phyloP scores from a whole-genome alignment of 2,888 invertebrate genomes.

The Drosophila percnosoma region DNA sequence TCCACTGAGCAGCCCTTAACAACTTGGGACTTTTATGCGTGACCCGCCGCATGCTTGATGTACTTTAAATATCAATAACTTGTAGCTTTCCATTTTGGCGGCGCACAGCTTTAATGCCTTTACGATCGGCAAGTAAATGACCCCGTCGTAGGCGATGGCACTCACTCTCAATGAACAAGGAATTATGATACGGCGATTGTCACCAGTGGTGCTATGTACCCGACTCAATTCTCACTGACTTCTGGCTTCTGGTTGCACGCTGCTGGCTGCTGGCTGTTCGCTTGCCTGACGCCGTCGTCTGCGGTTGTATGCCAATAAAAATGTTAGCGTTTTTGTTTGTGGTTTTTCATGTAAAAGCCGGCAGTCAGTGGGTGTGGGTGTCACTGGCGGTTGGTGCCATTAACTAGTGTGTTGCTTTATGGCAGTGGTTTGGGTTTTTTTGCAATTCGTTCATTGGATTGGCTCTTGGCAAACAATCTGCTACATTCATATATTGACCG shows the following conservation, averaged over 20 bases:
- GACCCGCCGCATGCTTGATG: slow-evolving; percentile 35
- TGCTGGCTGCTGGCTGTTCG: background rate
- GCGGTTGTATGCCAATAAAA: slow-evolving; percentile 66
- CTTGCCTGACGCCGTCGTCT: slow-evolving; percentile 30
- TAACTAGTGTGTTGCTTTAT: slow-evolving; percentile 59
- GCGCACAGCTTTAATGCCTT: slow-evolving; percentile 21
- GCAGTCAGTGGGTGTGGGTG: slow-evolving; percentile 18
- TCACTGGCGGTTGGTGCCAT: slow-evolving; percentile 42
- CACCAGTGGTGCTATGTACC: slow-evolving; percentile 9
- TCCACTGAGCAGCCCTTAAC: slow-evolving; percentile 1
- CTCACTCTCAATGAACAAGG: slow-evolving; percentile 54
- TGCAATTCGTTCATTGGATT: slow-evolving; percentile 32
- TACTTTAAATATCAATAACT: slow-evolving; percentile 59
- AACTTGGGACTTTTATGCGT: slow-evolving; percentile 7
- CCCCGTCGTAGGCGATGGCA: slow-evolving; percentile 16
- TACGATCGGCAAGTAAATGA: slow-evolving; percentile 49
- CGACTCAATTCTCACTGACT: background rate
- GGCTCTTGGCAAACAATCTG: slow-evolving; percentile 17
- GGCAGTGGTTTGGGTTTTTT: slow-evolving; percentile 14
- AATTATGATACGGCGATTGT: slow-evolving; percentile 48
- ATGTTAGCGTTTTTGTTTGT: slow-evolving; percentile 60
- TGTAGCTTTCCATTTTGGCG: slow-evolving; percentile 29
- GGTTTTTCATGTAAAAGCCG: slow-evolving; percentile 48
- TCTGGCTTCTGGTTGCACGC: background rate
- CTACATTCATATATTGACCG: slow-evolving; percentile 14